A percentile compares a stretch with the other conserved stretches of the same genome.
These are phyloP conservation scores for Automeris io DNA, from an alignment of 2,888 invertebrate genomes.

Conservation along the genomic window DNA sequence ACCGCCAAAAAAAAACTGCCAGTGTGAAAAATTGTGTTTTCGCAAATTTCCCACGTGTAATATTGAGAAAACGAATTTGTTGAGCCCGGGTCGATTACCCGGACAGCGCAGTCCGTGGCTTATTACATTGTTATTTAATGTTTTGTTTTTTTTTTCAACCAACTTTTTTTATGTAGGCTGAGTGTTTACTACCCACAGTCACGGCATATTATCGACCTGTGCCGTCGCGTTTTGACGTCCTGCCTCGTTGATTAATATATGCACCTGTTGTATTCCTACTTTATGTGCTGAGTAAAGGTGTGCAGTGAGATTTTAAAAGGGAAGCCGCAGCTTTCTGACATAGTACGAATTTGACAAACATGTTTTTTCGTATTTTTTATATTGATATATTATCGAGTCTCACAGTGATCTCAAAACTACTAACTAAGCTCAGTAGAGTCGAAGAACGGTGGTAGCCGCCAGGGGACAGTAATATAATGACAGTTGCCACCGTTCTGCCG, in stretches of 20 bases:
- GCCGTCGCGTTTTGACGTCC: background rate
- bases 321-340: no score
- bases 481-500: no score
- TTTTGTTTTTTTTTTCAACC: constrained; percentile 55
- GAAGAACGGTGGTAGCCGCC: no score
- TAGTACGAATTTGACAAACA: no score
- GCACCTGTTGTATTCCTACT: background rate
- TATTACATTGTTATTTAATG: constrained; percentile 72
- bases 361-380: no score
- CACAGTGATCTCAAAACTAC: no score
- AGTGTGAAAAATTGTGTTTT: constrained; percentile 17
- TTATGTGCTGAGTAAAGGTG: no score
- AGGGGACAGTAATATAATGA: no score
- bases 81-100: constrained; percentile 59
- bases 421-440: no score
- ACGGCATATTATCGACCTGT: constrained; percentile 67
- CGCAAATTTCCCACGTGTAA: constrained; percentile 70
- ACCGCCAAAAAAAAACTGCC: background rate
- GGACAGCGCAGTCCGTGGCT: constrained; percentile 52
- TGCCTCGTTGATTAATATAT: constrained; percentile 1
- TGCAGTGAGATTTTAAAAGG: no score
- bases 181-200: constrained; percentile 65
- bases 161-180: constrained; percentile 49
- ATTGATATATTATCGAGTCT: no score
- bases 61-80: constrained; percentile 45